Evolutionary conservation across 2,888 invertebrate genomes (phyloP).

Genomic region (Geotrupes spiniger): DNA sequence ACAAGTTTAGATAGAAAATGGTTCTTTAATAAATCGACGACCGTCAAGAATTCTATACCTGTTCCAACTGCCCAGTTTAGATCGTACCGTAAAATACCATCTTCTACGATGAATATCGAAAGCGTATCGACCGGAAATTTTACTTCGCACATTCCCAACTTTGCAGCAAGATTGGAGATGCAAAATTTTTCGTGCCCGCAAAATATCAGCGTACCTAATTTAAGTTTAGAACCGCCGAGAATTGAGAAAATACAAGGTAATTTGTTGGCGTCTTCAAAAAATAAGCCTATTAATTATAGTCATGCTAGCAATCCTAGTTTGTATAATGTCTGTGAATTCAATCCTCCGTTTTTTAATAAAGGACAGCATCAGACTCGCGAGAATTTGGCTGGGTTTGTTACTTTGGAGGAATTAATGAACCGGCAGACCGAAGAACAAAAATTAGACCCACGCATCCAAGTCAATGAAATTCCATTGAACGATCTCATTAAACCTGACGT

Average conservation of each 20-base stretch:
- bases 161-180: constrained; percentile 35
- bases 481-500: constrained; percentile 55
- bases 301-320: constrained; percentile 72
- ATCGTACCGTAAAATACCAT: constrained; percentile 65
- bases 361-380: constrained; percentile 52
- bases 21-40: constrained; percentile 53
- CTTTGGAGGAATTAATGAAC: constrained; percentile 77
- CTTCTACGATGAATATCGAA: constrained; percentile 43
- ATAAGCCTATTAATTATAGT: constrained; percentile 61
- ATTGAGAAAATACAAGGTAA: constrained; percentile 8
- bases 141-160: constrained; percentile 48
- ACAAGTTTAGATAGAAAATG: constrained; percentile 73
- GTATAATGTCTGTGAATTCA: constrained; percentile 57
- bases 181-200: constrained; percentile 36
- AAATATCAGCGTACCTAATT: constrained; percentile 45
- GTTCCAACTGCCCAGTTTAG: constrained; percentile 78
- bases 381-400: constrained; percentile 66
- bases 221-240: constrained; percentile 35
- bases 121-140: constrained; percentile 48
- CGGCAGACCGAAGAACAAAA: constrained; percentile 71
- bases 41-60: constrained; percentile 59
- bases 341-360: constrained; percentile 40
- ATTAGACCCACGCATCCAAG: constrained; percentile 44
- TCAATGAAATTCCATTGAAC: constrained; percentile 34
- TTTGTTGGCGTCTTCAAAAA: constrained; percentile 25